Conservation (phyloP, 2,888 invertebrate species). For the Abrostola triplasia region DNA sequence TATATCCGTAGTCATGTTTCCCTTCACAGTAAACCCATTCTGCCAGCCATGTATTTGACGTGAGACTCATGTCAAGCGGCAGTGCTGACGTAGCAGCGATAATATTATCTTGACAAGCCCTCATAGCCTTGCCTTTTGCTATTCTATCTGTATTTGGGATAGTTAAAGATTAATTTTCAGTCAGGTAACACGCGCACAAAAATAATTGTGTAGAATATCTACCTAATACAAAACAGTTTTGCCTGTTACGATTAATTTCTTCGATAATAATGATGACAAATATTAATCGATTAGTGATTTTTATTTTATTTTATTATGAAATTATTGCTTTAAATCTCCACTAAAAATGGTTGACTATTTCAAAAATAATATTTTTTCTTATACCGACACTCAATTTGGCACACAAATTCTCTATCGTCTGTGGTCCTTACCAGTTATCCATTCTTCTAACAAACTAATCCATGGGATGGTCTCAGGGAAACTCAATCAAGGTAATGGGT, state of each 20-base stretch:
- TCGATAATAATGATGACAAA: too few relatives aligned
- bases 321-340: too few relatives aligned
- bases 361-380: too few relatives aligned
- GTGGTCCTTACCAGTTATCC: conserved; percentile 18
- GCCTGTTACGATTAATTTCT: too few relatives aligned
- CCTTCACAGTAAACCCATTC: conserved; percentile 10
- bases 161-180: conserved; percentile 5
- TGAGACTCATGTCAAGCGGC: conserved; percentile 11
- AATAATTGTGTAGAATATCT: too few relatives aligned
- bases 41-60: conserved; percentile 27
- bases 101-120: conserved; percentile 9
- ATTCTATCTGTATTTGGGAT: conserved; percentile 8
- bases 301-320: too few relatives aligned
- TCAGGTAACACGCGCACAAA: too few relatives aligned
- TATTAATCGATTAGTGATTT: too few relatives aligned
- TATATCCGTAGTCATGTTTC: neutral
- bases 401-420: neutral
- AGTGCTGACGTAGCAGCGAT: conserved; percentile 2
- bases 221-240: too few relatives aligned
- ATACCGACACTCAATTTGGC: too few relatives aligned
- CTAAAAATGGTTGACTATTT: too few relatives aligned
- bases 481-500: conserved; percentile 76
- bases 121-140: conserved; percentile 3
- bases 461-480: conserved; percentile 50
- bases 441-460: conserved; percentile 42